Evolutionary conservation across 2,797 vertebrate species (phyloP), one percentile per base, ranked within the genome.

Genomic region (Numenius phaeopus): DNA sequence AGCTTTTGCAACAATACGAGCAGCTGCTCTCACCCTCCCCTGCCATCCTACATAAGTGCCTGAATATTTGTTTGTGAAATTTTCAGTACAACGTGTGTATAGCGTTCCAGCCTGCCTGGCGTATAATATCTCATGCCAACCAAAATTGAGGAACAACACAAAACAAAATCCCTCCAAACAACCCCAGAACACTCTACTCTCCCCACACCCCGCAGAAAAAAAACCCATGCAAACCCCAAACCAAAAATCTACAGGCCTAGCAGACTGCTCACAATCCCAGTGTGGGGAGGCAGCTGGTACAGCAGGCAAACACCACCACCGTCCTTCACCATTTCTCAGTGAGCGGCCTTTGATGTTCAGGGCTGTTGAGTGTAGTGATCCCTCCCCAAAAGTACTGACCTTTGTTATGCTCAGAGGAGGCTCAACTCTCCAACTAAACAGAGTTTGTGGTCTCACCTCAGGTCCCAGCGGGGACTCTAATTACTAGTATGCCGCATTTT

Each of bases 391-490:
- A 95, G 47, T 20, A 34, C 62, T 71, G 72, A 40, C 86, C 72
- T 95, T 67, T 44, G 4, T 70, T 86, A 42, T 57, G 65, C 52
- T 72, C 92, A 75, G 81, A 85, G 73, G 47, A 92, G 54, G 72
- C 67, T 79, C 71, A 73, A 2, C 23, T 58, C 59, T 93, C 78
- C 85, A 84, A 86, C 90, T 18, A 92, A 94, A 80, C 3, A 5
- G 78, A 78, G 81, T 62, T 95, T 92, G 94, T 39, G 94, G 96
- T 82, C 95, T 94, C 66, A 11, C 66, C 95, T 87, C 95, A 91
- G 84, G 40, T 90, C 89, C 88, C 89, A 94, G 85, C 9, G 32
- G 90, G 71, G 70, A 92, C 67, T 78, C 8, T 69, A 71, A 83
- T 96, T 88, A 91, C 83, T 42, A 44, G 50, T 26, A 17, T 39